Conservation (phyloP, 2,888 invertebrate genomes). For the Lithophane leautieri region DNA sequence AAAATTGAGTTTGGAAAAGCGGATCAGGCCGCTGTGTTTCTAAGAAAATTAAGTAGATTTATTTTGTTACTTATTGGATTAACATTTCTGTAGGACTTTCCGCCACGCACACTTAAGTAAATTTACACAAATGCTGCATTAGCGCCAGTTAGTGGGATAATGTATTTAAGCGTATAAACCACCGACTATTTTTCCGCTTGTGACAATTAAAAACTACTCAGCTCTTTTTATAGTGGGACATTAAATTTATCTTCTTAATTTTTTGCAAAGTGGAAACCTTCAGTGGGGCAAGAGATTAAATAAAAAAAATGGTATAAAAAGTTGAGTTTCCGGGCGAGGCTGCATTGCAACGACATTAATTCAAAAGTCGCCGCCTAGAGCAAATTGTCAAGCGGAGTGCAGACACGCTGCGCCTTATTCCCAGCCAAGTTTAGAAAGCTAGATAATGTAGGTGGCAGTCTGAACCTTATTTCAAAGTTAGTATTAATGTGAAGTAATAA, state of each 20-base stretch:
- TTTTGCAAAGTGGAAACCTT: constrained; percentile 65
- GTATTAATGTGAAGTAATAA: constrained; percentile 51
- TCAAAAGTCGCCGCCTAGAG: constrained; percentile 71
- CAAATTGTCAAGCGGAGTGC: constrained; percentile 70
- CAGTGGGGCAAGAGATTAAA: constrained; percentile 68
- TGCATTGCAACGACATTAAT: constrained; percentile 73
- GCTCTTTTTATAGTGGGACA: constrained; percentile 61
- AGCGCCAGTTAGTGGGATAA: constrained; percentile 19
- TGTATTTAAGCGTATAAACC: constrained; percentile 40
- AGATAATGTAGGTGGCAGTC: constrained; percentile 52
- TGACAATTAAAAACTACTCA: constrained; percentile 65
- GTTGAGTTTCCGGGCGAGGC: constrained; percentile 66
- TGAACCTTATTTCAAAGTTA: constrained; percentile 44
- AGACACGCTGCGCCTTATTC: constrained; percentile 56
- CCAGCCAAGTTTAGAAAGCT: constrained; percentile 63
- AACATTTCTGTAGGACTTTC: constrained; percentile 45
- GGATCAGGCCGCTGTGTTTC: constrained; percentile 63
- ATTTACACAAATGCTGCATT: constrained; percentile 34
- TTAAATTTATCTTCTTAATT: constrained; percentile 66
- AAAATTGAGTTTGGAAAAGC: constrained; percentile 70
- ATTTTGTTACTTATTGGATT: constrained; percentile 60
- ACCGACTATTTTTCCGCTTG: constrained; percentile 38
- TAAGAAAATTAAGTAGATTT: constrained; percentile 60
- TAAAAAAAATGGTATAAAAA: constrained; percentile 70
- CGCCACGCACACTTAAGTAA: constrained; percentile 27